Evolutionary conservation across 1,140 invertebrate species (phyloP).

Genomic region (Drosophila orena): DNA sequence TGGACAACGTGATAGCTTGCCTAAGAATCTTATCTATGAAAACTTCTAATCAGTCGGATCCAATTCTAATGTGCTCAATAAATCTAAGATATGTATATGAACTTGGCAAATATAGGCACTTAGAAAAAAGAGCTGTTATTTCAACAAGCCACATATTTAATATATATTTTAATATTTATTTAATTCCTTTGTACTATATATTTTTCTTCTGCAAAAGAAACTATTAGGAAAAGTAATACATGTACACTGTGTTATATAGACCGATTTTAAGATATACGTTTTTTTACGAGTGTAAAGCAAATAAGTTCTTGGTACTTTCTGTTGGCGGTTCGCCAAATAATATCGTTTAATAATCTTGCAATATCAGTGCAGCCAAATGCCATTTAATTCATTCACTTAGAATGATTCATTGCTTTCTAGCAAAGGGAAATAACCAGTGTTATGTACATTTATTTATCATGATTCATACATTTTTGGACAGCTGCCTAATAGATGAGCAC

Average conservation of each 20-base stretch:
- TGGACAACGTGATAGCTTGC: neutral
- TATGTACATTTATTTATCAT: conserved; percentile 22
- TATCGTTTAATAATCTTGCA: conserved; percentile 30
- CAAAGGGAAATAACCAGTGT: neutral
- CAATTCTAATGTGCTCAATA: conserved; percentile 35
- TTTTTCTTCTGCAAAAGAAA: neutral
- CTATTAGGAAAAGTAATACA: too few relatives aligned
- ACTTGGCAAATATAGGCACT: neutral
- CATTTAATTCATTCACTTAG: conserved; percentile 17
- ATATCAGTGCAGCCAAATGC: conserved; percentile 22
- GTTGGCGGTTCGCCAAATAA: conserved; percentile 1
- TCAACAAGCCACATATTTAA: neutral
- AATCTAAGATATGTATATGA: conserved; percentile 17
- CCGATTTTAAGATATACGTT: neutral
- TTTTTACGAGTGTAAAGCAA: neutral
- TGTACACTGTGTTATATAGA: neutral
- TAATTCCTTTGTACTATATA: neutral
- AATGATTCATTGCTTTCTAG: conserved; percentile 37
- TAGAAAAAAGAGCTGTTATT: neutral
- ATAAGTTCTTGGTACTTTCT: conserved; percentile 10
- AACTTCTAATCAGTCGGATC: conserved; percentile 56
- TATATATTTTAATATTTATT: too few relatives aligned
- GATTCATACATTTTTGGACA: conserved; percentile 47
- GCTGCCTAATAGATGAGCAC: conserved; percentile 27
- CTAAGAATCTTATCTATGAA: conserved; percentile 1